Percentiles rank a stretch among this genome's conserved stretches.
Evolutionary conservation across 2,113 vertebrate genomes (phyloP).

Genomic region (Myotis lucifugus): DNA sequence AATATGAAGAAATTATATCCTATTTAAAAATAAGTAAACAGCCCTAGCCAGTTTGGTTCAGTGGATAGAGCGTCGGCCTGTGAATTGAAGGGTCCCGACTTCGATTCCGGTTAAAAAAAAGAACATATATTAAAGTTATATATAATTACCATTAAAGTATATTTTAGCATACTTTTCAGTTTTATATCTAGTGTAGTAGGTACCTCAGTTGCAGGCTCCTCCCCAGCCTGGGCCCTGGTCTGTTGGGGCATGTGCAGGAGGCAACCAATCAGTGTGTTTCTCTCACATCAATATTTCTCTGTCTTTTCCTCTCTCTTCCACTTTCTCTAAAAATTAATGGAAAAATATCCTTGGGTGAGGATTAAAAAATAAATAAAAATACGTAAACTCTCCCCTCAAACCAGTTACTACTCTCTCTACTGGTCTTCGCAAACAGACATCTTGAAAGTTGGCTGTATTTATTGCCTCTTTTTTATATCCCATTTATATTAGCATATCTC

Average conservation of each 20-base stretch:
- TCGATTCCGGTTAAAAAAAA: too few species aligned
- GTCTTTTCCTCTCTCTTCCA: too few species aligned
- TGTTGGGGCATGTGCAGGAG: too few species aligned
- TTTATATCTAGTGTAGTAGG: not conserved
- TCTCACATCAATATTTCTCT: too few species aligned
- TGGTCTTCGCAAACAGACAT: not conserved
- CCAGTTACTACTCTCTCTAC: not conserved
- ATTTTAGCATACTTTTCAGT: conserved; percentile 9
- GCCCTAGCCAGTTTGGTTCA: too few species aligned
- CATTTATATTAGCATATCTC: not conserved
- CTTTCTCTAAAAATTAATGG: too few species aligned
- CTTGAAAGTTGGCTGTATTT: not conserved
- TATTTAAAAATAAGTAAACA: not conserved
- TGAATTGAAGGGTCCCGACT: too few species aligned
- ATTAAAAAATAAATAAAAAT: not conserved
- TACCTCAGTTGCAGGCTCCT: too few species aligned
- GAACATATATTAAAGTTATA: not conserved
- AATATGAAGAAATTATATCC: not conserved
- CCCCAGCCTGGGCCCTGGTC: too few species aligned
- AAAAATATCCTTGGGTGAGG: too few species aligned
- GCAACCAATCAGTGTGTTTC: too few species aligned
- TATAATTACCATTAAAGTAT: not conserved
- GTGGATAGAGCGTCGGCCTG: too few species aligned
- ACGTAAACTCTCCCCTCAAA: not conserved
- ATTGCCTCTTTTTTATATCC: not conserved